Evolutionary conservation across 1,140 invertebrate species (phyloP).

Genomic region (Amyelois transitella): DNA sequence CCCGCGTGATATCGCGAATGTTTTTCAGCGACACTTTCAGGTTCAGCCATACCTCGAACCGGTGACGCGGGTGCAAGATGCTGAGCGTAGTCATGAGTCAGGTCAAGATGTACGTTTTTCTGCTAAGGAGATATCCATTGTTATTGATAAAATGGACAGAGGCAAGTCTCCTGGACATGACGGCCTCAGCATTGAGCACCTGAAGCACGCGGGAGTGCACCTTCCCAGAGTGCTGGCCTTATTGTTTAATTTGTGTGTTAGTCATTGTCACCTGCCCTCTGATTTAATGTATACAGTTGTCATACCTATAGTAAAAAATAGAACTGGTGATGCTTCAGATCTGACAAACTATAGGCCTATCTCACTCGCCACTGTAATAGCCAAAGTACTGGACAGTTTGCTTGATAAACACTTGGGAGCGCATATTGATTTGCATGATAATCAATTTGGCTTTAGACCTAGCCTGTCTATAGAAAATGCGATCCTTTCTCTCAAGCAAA

Average conservation of each 20-base stretch:
- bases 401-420: background rate
- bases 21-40: no score
- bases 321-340: constrained; percentile 6
- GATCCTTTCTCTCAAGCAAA: constrained; percentile 4
- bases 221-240: constrained; percentile 7
- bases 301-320: constrained; percentile 11
- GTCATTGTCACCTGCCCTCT: constrained; percentile 9
- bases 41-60: no score
- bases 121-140: no score
- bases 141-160: constrained; percentile 8
- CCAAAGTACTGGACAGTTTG: no score
- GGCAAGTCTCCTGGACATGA: constrained; percentile 18
- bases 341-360: constrained; percentile 10
- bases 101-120: no score
- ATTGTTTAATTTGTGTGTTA: constrained; percentile 9
- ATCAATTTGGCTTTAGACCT: constrained; percentile 1
- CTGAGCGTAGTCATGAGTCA: no score
- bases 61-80: no score
- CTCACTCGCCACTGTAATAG: background rate
- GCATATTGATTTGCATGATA: background rate
- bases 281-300: constrained; percentile 6
- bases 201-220: constrained; percentile 13
- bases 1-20: no score
- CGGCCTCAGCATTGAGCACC: constrained; percentile 14
- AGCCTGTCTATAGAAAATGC: constrained; percentile 2